Base-by-base conservation (phyloP, 2,797 vertebrate genomes). In the Acanthornis magna region DNA sequence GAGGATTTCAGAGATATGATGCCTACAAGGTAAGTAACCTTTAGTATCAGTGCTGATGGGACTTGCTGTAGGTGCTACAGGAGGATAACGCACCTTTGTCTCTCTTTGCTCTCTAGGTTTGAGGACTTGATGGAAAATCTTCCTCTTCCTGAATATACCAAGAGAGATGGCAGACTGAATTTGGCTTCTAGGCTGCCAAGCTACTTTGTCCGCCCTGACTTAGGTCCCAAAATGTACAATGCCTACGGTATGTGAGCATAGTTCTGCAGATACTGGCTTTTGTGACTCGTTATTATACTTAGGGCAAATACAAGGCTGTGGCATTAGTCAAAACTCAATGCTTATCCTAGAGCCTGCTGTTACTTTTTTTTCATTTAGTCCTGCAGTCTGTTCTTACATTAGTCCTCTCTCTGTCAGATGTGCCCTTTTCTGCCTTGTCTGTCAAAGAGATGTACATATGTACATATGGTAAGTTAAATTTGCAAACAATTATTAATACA, bases 1-100 rank as follows among this genome's bases (percentile, higher is more conserved):
- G 99, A 99, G 97, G 99, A 99, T 97, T 99, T 99, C 67, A 98
- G 99, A 95, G 99, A 99, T 97, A 99, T 99, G 99, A 99, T 99
- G 99, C 99, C 98, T 76, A 99, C 99, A 47, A 97, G 99, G 99
- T 99, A 95, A 97, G 97, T 83, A 55, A 68, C 55, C 42, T 72
- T 50, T 38, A 36, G 20, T 61, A n/a, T 34, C 83, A 17, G 5
- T 36, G 29, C 51, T 50, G 72, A 36, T 36, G 83, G 76, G 55
- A 54, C 16, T 45, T 71, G 53, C 53, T 77, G 16, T 54, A 62
- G 40, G 50, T 42, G 29, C 53, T 53, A 9, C 26, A 47, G 48
- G 36, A 82, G 48, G 43, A 82, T 88, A 75, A 81, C 16, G 8
- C 2, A 1, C 40, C 48, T 66, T 94, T 47, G 48, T 95, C 67